Base-by-base conservation (phyloP, 2,797 vertebrate genomes). In the Leptoclinus maculatus region DNA sequence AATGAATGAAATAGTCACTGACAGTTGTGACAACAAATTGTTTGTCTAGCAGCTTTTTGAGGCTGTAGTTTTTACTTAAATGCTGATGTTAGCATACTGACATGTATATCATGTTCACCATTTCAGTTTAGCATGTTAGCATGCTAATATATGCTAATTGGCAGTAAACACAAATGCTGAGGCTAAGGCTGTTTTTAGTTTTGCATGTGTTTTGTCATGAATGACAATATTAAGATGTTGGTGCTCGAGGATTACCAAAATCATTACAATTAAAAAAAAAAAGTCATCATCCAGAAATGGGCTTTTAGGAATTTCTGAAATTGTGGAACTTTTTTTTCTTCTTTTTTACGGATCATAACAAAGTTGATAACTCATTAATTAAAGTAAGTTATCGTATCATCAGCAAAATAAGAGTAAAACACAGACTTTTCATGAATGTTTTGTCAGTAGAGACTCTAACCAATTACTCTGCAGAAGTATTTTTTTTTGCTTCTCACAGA, bases 391-490 rank as follows among this genome's bases (percentile, higher is more conserved):
- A 25, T 8, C 0, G 1, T 64, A 29, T 29, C 3, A 54, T 19
- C 0, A 23, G 6, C 12, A 38, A 23, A 0, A 56, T 7, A 3
- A 47, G 0, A 23, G 8, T 41, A n/a, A 68, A 71, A 58, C 5
- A 36, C 7, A 14, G 21, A 38, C n/a, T 21, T 41, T 36, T 12
- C 7, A 12, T 16, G 21, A 21, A n/a, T n/a, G n/a, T n/a, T n/a
- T n/a, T n/a, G n/a, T n/a, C 34, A 43, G 17, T 51, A 27, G 16
- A 70, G 19, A 76, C 32, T 75, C n/a, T 29, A 32, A 68, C 21
- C 38, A 57, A 70, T 38, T 36, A 66, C 14, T 66, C 14, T 19
- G 36, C 19, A 12, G 21, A 65, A 43, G 7, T n/a, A 43, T 27
- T 63, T 68, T 70, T 70, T 54, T 56, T 19, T 45, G 11, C 23